phyloP scores from a whole-genome alignment of 2,797 vertebrate species.

The Pipistrellus pipistrellus region DNA sequence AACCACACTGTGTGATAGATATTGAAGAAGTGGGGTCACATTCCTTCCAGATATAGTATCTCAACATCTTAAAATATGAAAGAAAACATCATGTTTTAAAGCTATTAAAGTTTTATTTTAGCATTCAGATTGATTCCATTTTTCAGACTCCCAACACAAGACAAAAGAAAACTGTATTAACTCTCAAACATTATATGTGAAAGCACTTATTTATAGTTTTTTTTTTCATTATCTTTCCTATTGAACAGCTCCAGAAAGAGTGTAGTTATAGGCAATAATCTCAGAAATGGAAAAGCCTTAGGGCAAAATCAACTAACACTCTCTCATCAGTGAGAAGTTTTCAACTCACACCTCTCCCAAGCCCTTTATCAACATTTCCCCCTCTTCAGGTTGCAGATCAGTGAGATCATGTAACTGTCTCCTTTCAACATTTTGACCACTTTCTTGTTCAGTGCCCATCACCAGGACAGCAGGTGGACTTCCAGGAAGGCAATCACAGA shows the following conservation, averaged over 20 bases:
- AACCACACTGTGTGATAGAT: background rate
- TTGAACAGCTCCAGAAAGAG: constrained; percentile 33
- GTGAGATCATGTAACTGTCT: background rate
- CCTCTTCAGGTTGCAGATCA: background rate
- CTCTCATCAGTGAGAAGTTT: constrained; percentile 36
- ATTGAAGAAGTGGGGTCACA: constrained; percentile 9
- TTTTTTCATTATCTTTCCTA: constrained; percentile 3
- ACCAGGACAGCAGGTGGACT: constrained; percentile 33
- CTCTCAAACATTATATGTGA: background rate
- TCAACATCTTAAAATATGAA: constrained; percentile 43
- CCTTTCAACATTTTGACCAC: background rate
- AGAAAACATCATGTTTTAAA: constrained; percentile 17
- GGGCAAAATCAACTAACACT: constrained; percentile 50
- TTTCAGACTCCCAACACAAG: constrained; percentile 4
- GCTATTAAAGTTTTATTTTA: background rate
- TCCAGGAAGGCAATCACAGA: background rate
- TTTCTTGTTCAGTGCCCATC: background rate
- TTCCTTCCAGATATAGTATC: background rate
- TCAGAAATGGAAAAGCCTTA: constrained; percentile 59
- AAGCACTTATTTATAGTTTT: constrained; percentile 41
- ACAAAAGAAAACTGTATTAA: background rate
- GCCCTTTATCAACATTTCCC: background rate
- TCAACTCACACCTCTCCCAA: background rate
- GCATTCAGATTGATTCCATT: constrained; percentile 37
- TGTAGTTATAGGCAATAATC: background rate